A percentile compares a stretch with the other conserved stretches of the same genome.
These are phyloP conservation scores for Lutjanus campechanus DNA, from an alignment of 2,797 vertebrate genomes.

Conservation along the genomic window DNA sequence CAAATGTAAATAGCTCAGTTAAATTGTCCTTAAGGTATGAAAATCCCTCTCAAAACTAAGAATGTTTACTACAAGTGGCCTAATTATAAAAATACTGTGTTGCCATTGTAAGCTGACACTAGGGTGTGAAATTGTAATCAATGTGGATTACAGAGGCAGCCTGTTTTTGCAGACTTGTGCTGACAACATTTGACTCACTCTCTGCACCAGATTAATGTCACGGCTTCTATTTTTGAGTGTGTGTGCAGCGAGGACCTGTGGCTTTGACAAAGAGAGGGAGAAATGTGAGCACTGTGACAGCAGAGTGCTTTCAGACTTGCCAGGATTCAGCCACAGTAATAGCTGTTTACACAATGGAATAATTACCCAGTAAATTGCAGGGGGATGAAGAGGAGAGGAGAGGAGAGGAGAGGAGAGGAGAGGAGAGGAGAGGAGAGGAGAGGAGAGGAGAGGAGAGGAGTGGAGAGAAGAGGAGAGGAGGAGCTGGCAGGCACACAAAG, in stretches of 20 bases:
- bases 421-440: neutral
- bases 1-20: neutral
- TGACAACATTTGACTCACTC: constrained; percentile 17
- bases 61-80: neutral
- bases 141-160: constrained; percentile 9
- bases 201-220: constrained; percentile 45
- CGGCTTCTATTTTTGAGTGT: constrained; percentile 48
- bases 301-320: constrained; percentile 51
- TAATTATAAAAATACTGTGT: constrained; percentile 6
- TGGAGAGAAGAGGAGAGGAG: constrained; percentile 21
- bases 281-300: constrained; percentile 58
- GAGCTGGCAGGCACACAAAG: constrained; percentile 49
- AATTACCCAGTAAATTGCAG: constrained; percentile 72
- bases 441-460: constrained; percentile 13
- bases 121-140: constrained; percentile 20
- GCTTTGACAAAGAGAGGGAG: constrained; percentile 42
- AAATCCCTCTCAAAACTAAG: neutral
- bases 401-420: neutral
- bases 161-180: constrained; percentile 31
- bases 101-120: neutral
- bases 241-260: constrained; percentile 51
- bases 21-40: neutral
- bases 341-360: constrained; percentile 76
- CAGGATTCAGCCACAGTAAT: constrained; percentile 63
- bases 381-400: neutral